A percentile compares a stretch with the other conserved stretches of the same genome.
These are phyloP conservation scores for Brachypterus glaber DNA, from an alignment of 2,888 invertebrate genomes.

Conservation along the genomic window DNA sequence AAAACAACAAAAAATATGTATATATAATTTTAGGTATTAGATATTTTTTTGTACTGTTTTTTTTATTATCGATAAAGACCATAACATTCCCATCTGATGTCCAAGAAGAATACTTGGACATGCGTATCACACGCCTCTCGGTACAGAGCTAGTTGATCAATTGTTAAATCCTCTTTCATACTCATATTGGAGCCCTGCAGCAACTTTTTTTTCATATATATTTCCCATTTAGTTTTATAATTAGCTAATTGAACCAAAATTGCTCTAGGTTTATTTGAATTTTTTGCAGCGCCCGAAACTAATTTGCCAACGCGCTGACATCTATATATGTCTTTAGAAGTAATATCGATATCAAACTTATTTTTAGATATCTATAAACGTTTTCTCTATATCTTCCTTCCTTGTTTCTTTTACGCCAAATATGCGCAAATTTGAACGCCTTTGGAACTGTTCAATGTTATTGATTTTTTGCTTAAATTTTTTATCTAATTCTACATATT, in stretches of 20 bases:
- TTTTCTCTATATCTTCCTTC: neutral
- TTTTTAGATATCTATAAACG: neutral
- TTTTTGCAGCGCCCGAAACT: neutral
- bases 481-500: conserved; percentile 3
- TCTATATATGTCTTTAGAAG: neutral
- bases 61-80: neutral
- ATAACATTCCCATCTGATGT: neutral
- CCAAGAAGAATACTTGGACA: no score
- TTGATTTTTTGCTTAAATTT: neutral
- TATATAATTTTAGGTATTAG: neutral
- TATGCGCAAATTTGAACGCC: neutral
- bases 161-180: neutral
- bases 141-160: neutral
- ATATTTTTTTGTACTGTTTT: neutral
- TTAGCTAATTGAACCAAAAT: neutral
- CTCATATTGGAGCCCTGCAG: neutral
- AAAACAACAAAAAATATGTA: no score
- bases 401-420: neutral
- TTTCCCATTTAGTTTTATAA: neutral
- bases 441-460: conserved; percentile 2
- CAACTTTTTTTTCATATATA: neutral
- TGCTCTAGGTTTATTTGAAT: neutral
- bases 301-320: neutral
- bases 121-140: neutral
- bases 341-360: neutral